phyloP scores from a whole-genome alignment of 1,140 invertebrate species.

The Trachymyrmex septentrionalis region DNA sequence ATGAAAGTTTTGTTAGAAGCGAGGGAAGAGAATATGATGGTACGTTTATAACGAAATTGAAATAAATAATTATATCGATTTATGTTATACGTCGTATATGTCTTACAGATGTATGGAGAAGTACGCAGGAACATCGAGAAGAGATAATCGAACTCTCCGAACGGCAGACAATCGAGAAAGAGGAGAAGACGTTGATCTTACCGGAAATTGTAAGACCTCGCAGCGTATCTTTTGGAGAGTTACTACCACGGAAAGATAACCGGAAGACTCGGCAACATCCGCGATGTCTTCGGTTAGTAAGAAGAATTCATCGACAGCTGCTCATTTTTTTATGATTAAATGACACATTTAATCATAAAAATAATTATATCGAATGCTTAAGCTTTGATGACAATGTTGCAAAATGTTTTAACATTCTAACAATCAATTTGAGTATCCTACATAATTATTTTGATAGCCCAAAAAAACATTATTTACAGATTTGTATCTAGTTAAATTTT shows the following conservation, averaged over 20 bases:
- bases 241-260: constrained; percentile 82
- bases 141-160: constrained; percentile 49
- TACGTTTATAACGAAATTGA: not conserved
- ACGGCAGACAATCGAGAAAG: constrained; percentile 36
- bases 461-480: too few relatives aligned
- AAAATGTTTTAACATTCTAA: too few relatives aligned
- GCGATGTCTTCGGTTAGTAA: constrained; percentile 81
- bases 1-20: constrained; percentile 81
- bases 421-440: too few relatives aligned
- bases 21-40: constrained; percentile 76
- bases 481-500: too few relatives aligned
- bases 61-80: not conserved
- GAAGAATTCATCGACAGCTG: not conserved
- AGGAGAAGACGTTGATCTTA: constrained; percentile 58
- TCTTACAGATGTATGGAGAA: constrained; percentile 20
- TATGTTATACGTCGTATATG: not conserved
- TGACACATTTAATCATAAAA: not conserved
- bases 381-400: too few relatives aligned
- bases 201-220: constrained; percentile 84
- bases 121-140: constrained; percentile 9
- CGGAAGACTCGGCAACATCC: constrained; percentile 84
- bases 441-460: too few relatives aligned
- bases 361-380: too few relatives aligned
- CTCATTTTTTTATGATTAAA: too few relatives aligned
- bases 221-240: constrained; percentile 87